Conservation (phyloP, 2,797 vertebrate species). For the Mormyrus proboscirostris region DNA sequence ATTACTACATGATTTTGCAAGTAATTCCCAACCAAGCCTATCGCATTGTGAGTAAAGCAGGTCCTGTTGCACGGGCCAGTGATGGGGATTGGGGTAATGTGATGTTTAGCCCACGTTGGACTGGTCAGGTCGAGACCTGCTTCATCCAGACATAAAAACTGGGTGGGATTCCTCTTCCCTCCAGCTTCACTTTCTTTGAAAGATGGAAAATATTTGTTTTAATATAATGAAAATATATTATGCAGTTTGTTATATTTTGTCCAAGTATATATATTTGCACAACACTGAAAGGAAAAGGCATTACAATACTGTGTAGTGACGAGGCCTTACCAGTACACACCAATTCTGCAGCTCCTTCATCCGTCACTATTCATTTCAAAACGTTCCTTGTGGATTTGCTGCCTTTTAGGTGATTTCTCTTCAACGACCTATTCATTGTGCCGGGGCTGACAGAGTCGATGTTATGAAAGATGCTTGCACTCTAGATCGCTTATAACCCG, state of each 20-base stretch:
- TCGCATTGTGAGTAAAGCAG: neutral
- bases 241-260: neutral
- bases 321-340: neutral
- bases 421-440: neutral
- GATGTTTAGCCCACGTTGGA: neutral
- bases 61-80: neutral
- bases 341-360: neutral
- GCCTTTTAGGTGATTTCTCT: neutral
- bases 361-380: neutral
- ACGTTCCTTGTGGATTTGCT: neutral
- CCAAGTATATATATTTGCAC: neutral
- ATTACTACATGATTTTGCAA: neutral
- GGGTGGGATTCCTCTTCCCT: neutral
- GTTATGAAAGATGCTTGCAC: constrained; percentile 18
- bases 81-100: neutral
- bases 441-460: neutral
- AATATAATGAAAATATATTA: neutral
- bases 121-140: neutral
- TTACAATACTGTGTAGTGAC: neutral
- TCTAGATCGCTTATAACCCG: constrained; percentile 10
- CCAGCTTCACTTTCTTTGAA: neutral
- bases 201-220: neutral
- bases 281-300: neutral
- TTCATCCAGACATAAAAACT: neutral
- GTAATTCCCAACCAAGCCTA: neutral